Percentiles rank a stretch among this genome's conserved stretches.
These are phyloP conservation scores for Barbus barbus DNA, from an alignment of 2,113 vertebrate species.

Conservation along the genomic window DNA sequence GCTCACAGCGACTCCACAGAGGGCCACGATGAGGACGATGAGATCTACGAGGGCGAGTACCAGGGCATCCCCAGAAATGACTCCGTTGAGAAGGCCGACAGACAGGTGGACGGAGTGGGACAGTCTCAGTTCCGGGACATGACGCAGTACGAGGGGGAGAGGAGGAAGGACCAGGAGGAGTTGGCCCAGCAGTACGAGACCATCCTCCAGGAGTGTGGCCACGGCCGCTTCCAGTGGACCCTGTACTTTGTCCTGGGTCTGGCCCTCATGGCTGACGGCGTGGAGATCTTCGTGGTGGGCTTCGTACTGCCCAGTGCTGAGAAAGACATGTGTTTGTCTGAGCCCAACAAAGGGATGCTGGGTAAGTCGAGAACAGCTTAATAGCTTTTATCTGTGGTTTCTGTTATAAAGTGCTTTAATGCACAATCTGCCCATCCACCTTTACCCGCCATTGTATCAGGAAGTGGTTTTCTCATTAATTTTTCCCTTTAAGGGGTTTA, in stretches of 20 bases:
- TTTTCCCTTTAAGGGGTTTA: too few relatives aligned
- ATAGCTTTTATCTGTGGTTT: neutral
- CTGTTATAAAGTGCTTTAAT: neutral
- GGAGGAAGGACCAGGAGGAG: slow-evolving; percentile 89
- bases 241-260: slow-evolving; percentile 96
- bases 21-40: slow-evolving; percentile 94
- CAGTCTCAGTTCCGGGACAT: slow-evolving; percentile 77
- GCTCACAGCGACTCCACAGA: slow-evolving; percentile 95
- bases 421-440: neutral
- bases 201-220: slow-evolving; percentile 95
- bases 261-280: slow-evolving; percentile 95
- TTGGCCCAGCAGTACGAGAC: slow-evolving; percentile 93
- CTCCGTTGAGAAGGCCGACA: slow-evolving; percentile 73
- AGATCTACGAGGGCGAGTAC: slow-evolving; percentile 97
- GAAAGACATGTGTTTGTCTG: slow-evolving; percentile 97
- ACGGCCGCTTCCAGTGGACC: slow-evolving; percentile 96
- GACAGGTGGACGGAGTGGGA: slow-evolving; percentile 60
- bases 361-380: slow-evolving; percentile 79
- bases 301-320: slow-evolving; percentile 95
- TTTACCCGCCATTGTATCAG: too few relatives aligned
- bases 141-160: slow-evolving; percentile 76
- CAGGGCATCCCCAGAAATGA: slow-evolving; percentile 93
- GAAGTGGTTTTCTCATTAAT: too few relatives aligned
- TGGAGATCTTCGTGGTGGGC: slow-evolving; percentile 96
- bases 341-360: slow-evolving; percentile 98